phyloP scores from a whole-genome alignment of 2,797 vertebrate species.

The Sternarchorhynchus goeldii region DNA sequence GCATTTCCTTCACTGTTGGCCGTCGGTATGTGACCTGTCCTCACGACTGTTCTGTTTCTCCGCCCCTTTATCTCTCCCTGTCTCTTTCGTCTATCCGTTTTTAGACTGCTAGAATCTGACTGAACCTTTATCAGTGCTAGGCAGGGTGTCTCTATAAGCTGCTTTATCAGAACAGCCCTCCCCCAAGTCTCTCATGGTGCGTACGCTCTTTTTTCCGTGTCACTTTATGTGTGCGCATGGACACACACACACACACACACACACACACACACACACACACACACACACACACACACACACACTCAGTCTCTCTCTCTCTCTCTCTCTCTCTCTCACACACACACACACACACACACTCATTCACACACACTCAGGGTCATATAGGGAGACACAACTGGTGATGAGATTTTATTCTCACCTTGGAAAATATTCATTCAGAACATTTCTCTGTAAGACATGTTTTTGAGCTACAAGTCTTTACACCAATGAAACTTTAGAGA shows the following conservation, averaged over 20 bases:
- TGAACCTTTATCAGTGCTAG: conserved; percentile 49
- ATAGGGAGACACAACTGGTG: conserved; percentile 5
- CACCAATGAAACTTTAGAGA: no score
- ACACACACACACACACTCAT: no score
- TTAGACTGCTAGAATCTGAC: conserved; percentile 49
- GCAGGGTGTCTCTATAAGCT: conserved; percentile 48
- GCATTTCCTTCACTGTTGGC: background rate
- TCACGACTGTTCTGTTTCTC: conserved; percentile 44
- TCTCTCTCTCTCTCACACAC: no score
- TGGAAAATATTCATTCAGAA: background rate
- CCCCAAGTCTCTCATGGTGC: conserved; percentile 38
- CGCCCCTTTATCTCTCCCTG: conserved; percentile 55
- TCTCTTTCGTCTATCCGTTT: conserved; percentile 51
- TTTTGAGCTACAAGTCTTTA: no score
- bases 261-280: no score
- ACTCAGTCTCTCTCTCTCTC: no score
- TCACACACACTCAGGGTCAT: conserved; percentile 6
- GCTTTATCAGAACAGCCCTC: conserved; percentile 49
- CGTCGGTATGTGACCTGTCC: conserved; percentile 8
- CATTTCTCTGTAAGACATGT: no score
- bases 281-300: no score
- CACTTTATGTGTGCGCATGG: background rate
- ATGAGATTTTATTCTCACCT: conserved; percentile 18
- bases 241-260: conserved; percentile 4
- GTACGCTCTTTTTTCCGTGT: background rate